phyloP scores from a whole-genome alignment of 2,797 vertebrate species.

The Chelidonichthys spinosus region DNA sequence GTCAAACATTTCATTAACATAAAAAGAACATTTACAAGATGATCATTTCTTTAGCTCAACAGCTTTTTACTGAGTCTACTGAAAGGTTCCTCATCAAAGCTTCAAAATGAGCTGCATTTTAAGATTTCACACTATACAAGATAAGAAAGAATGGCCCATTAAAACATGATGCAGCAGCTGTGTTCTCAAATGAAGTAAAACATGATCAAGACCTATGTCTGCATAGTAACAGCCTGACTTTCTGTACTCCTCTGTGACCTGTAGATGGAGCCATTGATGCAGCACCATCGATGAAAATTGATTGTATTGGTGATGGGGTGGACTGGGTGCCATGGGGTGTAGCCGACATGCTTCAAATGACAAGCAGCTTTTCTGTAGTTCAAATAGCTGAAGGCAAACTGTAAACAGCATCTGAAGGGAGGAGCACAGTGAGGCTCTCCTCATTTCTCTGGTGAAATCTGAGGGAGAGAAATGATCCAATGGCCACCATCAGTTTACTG shows the following conservation, averaged over 20 bases:
- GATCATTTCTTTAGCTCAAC: not conserved
- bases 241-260: slow-evolving; percentile 18
- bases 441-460: slow-evolving; percentile 28
- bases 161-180: slow-evolving; percentile 3
- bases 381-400: slow-evolving; percentile 13
- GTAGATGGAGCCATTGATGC: slow-evolving; percentile 60
- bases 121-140: not conserved
- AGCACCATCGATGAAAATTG: not conserved
- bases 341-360: slow-evolving; percentile 47
- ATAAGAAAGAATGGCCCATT: not conserved
- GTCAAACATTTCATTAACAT: slow-evolving; percentile 6
- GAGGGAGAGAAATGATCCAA: slow-evolving; percentile 4
- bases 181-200: not conserved
- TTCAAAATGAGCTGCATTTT: not conserved
- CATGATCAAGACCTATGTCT: not conserved
- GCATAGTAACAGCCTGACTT: not conserved
- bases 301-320: slow-evolving; percentile 11
- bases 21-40: not conserved
- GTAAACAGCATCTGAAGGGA: slow-evolving; percentile 23
- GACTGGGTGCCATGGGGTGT: slow-evolving; percentile 32
- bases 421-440: slow-evolving; percentile 16
- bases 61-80: not conserved
- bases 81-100: not conserved
- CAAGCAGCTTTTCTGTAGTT: slow-evolving; percentile 21
- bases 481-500: not conserved